Conservation (phyloP, 2,113 vertebrate genomes). For the Osmerus mordax region DNA sequence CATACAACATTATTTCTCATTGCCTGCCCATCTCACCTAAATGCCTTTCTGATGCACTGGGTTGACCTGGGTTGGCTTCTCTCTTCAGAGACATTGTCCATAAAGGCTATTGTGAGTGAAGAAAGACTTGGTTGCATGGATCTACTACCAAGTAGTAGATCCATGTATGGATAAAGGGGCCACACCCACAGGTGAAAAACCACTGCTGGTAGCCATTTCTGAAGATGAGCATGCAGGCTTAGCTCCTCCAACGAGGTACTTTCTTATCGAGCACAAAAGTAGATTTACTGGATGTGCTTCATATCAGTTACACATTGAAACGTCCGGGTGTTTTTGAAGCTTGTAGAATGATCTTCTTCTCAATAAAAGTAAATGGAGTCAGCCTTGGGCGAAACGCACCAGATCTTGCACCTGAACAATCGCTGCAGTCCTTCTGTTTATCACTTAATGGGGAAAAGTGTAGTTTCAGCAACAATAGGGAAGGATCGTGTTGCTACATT, state of each 20-base stretch:
- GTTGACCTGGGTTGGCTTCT: too few relatives aligned
- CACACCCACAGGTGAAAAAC: conserved; percentile 17
- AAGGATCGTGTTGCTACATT: conserved; percentile 58
- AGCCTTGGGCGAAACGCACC: conserved; percentile 51
- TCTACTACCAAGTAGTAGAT: background rate
- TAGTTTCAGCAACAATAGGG: conserved; percentile 52
- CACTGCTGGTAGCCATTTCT: conserved; percentile 30
- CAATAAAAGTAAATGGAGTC: conserved; percentile 45
- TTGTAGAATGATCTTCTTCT: conserved; percentile 42
- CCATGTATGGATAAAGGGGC: conserved; percentile 16
- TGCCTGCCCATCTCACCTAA: too few relatives aligned
- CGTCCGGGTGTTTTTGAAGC: conserved; percentile 49
- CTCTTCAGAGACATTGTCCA: background rate
- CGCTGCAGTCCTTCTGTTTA: conserved; percentile 28
- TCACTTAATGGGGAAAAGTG: conserved; percentile 47
- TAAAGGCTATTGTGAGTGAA: background rate
- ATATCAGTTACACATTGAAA: conserved; percentile 61
- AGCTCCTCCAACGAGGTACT: conserved; percentile 19
- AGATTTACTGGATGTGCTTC: conserved; percentile 43
- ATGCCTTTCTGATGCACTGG: too few relatives aligned
- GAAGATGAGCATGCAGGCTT: conserved; percentile 12
- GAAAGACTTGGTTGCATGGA: background rate
- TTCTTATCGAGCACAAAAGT: conserved; percentile 35
- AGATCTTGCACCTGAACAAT: conserved; percentile 49
- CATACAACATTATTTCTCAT: too few relatives aligned